Conservation (phyloP, 30 jellyfish, hydroid and myxozoan species). For the Cassiopea andromeda region DNA sequence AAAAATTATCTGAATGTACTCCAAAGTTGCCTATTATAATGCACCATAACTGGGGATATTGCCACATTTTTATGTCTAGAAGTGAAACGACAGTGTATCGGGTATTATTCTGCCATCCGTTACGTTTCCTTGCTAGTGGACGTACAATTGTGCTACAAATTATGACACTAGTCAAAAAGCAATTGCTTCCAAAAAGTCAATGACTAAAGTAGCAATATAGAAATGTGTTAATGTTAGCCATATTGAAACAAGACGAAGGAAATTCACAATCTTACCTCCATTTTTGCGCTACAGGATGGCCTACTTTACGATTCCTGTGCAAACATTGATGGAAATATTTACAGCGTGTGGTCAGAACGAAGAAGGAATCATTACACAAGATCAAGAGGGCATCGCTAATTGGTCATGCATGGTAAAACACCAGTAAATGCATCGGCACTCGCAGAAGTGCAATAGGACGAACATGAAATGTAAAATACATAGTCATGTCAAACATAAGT, state of each 20-base stretch:
- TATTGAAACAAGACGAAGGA: background rate
- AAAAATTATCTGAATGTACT: no score
- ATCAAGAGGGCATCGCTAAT: conserved; percentile 43
- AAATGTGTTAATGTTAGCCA: background rate
- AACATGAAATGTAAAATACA: background rate
- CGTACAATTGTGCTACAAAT: no score
- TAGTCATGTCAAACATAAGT: no score
- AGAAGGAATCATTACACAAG: conserved; percentile 69
- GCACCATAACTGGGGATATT: no score
- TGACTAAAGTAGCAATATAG: no score
- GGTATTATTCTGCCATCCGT: no score
- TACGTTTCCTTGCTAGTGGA: no score
- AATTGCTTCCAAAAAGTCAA: no score
- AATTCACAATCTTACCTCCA: conserved; percentile 49
- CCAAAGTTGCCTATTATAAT: no score
- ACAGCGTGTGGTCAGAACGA: conserved; percentile 64
- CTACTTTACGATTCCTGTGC: conserved; percentile 53
- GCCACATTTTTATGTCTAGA: no score
- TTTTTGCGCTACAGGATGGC: conserved; percentile 63
- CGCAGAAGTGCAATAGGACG: background rate
- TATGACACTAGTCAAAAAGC: no score
- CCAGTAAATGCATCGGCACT: conserved; percentile 10
- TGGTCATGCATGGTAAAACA: conserved; percentile 45
- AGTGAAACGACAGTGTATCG: no score
- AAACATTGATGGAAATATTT: conserved; percentile 60